Conservation (phyloP, 2,888 invertebrate species). For the Ichneumon xanthorius region DNA sequence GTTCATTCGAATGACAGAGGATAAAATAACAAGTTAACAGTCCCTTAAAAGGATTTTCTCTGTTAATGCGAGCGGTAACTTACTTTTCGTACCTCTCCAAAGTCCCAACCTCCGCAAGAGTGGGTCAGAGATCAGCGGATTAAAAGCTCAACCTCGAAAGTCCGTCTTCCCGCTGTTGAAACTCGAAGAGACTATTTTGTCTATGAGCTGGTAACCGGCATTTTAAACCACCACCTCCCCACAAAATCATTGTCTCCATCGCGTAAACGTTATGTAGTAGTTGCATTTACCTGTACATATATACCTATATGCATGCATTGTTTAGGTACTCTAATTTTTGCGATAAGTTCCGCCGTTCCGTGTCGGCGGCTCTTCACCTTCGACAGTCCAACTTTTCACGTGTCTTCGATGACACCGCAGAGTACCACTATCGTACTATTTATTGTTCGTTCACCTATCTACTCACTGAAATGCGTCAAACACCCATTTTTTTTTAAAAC, state of each 20-base stretch:
- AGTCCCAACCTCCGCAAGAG: neutral
- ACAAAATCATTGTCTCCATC: constrained; percentile 8
- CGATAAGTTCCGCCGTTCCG: constrained; percentile 34
- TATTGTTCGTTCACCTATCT: neutral
- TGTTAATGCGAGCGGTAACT: neutral
- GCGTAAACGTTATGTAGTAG: neutral
- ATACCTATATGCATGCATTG: neutral
- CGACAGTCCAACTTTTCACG: neutral
- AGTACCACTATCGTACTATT: neutral
- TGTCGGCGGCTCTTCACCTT: neutral
- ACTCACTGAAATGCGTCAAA: no score
- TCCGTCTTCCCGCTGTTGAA: constrained; percentile 50
- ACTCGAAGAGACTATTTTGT: constrained; percentile 51
- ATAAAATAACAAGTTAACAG: neutral
- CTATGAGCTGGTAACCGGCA: constrained; percentile 30
- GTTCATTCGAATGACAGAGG: neutral
- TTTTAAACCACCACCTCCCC: constrained; percentile 60
- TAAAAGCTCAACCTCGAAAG: neutral
- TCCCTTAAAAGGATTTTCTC: neutral
- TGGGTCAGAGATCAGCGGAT: neutral
- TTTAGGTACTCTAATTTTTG: constrained; percentile 31
- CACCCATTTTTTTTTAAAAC: no score
- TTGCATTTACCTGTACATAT: constrained; percentile 8
- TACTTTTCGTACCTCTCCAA: neutral
- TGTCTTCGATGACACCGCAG: neutral